These are phyloP conservation scores for Rhineura floridana DNA, from an alignment of 2,113 vertebrate species.

Conservation along the genomic window DNA sequence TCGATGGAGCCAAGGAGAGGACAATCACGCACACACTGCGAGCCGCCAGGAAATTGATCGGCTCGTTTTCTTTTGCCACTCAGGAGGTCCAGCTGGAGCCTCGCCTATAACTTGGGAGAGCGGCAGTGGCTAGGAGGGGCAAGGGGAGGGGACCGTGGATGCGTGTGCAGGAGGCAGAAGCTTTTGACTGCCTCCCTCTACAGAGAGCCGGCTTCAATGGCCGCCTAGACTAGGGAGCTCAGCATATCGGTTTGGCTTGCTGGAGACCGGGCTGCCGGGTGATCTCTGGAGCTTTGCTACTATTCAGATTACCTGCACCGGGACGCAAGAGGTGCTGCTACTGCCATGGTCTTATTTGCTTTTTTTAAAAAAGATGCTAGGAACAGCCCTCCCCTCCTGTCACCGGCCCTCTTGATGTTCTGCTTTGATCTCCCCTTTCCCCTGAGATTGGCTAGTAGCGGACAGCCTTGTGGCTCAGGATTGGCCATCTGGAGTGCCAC, in stretches of 20 bases:
- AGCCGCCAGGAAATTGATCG: too few species aligned
- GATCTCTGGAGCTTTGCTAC: background rate
- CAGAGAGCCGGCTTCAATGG: background rate
- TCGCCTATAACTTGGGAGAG: background rate
- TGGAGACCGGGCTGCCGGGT: background rate
- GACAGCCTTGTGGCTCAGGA: background rate
- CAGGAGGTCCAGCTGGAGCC: background rate
- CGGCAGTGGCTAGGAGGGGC: background rate
- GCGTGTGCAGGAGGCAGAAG: background rate
- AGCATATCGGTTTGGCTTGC: background rate
- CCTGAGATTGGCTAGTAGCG: conserved; percentile 8
- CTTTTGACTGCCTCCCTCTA: background rate
- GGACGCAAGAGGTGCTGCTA: background rate
- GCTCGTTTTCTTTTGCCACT: background rate
- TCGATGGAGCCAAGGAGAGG: background rate
- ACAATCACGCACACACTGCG: background rate
- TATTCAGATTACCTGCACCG: conserved; percentile 16
- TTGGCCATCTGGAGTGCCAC: conserved; percentile 2
- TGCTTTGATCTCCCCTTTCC: conserved; percentile 23
- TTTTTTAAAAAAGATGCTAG: conserved; percentile 28
- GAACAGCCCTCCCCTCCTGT: background rate
- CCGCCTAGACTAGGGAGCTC: background rate
- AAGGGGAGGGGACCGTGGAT: background rate
- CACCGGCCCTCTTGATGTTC: background rate
- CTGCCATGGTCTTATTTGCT: conserved; percentile 6